These are phyloP conservation scores for Mesaphorura yosii DNA, from an alignment of 1,140 invertebrate species.

Conservation along the genomic window DNA sequence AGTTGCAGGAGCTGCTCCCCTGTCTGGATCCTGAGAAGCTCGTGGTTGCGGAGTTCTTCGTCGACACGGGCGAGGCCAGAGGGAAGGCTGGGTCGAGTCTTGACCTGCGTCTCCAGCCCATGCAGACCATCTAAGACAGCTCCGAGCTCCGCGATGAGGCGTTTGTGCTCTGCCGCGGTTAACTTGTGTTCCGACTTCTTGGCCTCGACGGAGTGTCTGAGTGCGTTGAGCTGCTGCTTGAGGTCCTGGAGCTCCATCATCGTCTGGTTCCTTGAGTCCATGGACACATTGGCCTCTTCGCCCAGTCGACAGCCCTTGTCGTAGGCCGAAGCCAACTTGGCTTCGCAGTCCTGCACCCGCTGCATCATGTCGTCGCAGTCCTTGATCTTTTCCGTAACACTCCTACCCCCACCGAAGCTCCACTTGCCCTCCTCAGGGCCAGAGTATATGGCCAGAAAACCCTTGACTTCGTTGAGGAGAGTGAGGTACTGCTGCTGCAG, in stretches of 20 bases:
- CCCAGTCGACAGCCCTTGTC: conserved; percentile 80
- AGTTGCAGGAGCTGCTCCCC: conserved; percentile 40
- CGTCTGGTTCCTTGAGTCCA: conserved; percentile 73
- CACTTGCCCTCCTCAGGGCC: conserved; percentile 70
- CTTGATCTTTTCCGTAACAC: conserved; percentile 74
- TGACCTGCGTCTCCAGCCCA: conserved; percentile 66
- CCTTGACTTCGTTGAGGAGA: conserved; percentile 71
- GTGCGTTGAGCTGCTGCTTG: conserved; percentile 66
- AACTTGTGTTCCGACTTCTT: conserved; percentile 74
- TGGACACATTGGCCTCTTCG: conserved; percentile 68
- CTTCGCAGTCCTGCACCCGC: conserved; percentile 73
- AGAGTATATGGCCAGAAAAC: conserved; percentile 74
- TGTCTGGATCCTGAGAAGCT: conserved; percentile 37
- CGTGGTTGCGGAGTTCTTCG: conserved; percentile 65
- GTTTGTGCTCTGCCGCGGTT: conserved; percentile 72
- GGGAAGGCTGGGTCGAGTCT: conserved; percentile 66
- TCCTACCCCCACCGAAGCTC: conserved; percentile 65
- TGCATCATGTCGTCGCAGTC: conserved; percentile 60
- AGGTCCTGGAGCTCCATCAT: conserved; percentile 73
- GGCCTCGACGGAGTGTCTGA: conserved; percentile 68
- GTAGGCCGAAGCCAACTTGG: conserved; percentile 65
- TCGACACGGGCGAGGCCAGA: conserved; percentile 67
- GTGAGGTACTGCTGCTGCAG: conserved; percentile 76
- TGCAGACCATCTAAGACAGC: conserved; percentile 72
- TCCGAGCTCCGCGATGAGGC: conserved; percentile 64